Percentiles rank a stretch among this genome's conserved stretches.
phyloP scores from a whole-genome alignment of 2,888 invertebrate genomes.

The Scaeva pyrastri region DNA sequence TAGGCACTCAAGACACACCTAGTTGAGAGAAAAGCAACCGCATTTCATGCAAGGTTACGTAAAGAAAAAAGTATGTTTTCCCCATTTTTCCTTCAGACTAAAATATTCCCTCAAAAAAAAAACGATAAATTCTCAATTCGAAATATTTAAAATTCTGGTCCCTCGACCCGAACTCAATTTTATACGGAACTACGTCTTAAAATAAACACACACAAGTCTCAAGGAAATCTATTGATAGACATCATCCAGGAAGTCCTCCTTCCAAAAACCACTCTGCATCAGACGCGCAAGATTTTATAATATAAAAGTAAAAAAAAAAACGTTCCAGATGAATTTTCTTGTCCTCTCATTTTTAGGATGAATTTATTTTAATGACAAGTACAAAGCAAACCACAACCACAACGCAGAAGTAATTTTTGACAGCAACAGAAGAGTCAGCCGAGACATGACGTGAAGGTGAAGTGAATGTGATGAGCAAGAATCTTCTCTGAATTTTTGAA shows the following conservation, averaged over 20 bases:
- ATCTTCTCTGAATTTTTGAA: background rate
- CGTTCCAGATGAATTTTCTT: slow-evolving; percentile 6
- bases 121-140: too few relatives aligned
- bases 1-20: too few relatives aligned
- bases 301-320: background rate
- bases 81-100: too few relatives aligned
- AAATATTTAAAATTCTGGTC: background rate
- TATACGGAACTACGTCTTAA: background rate
- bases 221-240: slow-evolving; percentile 32
- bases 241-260: slow-evolving; percentile 14
- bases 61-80: too few relatives aligned
- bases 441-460: background rate
- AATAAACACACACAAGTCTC: background rate
- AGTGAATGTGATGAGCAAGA: background rate
- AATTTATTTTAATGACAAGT: slow-evolving; percentile 3
- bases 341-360: background rate
- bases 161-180: slow-evolving; percentile 3
- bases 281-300: background rate
- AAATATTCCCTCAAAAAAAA: too few relatives aligned
- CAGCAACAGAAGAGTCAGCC: background rate
- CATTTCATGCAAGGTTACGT: too few relatives aligned
- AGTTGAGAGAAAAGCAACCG: too few relatives aligned
- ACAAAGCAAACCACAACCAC: background rate
- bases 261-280: background rate
- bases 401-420: slow-evolving; percentile 6